Evolutionary conservation across 2,797 vertebrate species (phyloP).

Genomic region (Micropoecilia bifurca): DNA sequence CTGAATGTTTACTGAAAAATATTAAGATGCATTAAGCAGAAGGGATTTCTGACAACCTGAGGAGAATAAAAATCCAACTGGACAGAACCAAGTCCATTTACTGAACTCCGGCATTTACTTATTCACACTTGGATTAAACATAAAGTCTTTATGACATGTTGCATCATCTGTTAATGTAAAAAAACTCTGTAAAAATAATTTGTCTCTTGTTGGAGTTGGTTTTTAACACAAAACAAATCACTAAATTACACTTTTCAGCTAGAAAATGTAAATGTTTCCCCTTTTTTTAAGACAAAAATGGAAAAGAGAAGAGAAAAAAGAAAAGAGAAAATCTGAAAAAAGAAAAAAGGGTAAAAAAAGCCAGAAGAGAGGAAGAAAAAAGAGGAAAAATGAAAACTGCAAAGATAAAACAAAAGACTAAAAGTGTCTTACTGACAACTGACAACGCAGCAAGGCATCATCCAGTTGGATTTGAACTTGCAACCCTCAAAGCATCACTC

Average conservation of each 20-base stretch:
- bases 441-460: neutral
- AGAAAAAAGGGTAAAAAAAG: no score
- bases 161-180: neutral
- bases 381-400: neutral
- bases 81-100: neutral
- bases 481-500: neutral
- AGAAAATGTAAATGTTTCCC: neutral
- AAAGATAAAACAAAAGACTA: neutral
- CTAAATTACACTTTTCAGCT: neutral
- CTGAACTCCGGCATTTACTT: neutral
- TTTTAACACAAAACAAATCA: neutral
- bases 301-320: neutral
- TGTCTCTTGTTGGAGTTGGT: no score
- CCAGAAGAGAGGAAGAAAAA: no score
- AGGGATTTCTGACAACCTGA: neutral
- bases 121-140: neutral
- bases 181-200: no score
- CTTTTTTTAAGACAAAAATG: neutral
- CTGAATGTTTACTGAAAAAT: neutral
- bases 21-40: slow-evolving; percentile 1
- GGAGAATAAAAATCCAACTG: neutral
- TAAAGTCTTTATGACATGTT: neutral
- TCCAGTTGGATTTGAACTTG: neutral
- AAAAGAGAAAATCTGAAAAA: no score
- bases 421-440: neutral